phyloP scores from a whole-genome alignment of 2,888 invertebrate species.

The Clistopyga incitator region DNA sequence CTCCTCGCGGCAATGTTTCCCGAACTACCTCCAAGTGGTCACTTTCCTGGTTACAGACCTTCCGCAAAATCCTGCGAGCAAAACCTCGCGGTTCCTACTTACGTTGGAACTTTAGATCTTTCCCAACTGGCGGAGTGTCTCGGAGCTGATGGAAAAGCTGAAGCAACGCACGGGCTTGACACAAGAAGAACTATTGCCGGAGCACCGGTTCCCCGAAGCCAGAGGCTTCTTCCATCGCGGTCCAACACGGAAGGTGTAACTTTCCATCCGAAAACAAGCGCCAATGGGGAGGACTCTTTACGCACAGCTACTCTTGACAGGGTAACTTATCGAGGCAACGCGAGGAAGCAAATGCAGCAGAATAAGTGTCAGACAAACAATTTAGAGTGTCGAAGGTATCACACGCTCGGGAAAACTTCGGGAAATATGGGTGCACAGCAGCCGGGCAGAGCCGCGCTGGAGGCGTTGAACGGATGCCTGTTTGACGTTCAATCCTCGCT shows the following conservation, averaged over 20 bases:
- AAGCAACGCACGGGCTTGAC: slow-evolving; percentile 75
- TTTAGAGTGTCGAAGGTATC: slow-evolving; percentile 78
- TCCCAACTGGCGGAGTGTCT: slow-evolving; percentile 77
- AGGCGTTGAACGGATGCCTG: slow-evolving; percentile 73
- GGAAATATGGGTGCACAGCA: slow-evolving; percentile 58
- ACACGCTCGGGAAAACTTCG: slow-evolving; percentile 77
- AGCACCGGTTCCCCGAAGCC: slow-evolving; percentile 78
- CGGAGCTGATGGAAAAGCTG: slow-evolving; percentile 69
- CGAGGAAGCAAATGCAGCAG: slow-evolving; percentile 75
- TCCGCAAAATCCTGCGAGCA: slow-evolving; percentile 72
- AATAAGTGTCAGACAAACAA: slow-evolving; percentile 77
- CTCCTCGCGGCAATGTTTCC: slow-evolving; percentile 82
- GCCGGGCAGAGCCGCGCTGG: slow-evolving; percentile 57
- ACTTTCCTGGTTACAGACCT: slow-evolving; percentile 79
- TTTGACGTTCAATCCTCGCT: slow-evolving; percentile 70
- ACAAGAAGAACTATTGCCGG: slow-evolving; percentile 71
- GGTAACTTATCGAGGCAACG: slow-evolving; percentile 77
- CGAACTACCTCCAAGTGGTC: slow-evolving; percentile 77
- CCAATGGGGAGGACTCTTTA: slow-evolving; percentile 71
- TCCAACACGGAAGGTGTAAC: slow-evolving; percentile 7
- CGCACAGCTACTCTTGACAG: slow-evolving; percentile 81
- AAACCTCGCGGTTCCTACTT: slow-evolving; percentile 71
- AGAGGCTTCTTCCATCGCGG: slow-evolving; percentile 74
- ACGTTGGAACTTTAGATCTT: slow-evolving; percentile 76
- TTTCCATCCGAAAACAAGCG: slow-evolving; percentile 49